phyloP scores from a whole-genome alignment of 2,113 vertebrate species.

The Sardina pilchardus region DNA sequence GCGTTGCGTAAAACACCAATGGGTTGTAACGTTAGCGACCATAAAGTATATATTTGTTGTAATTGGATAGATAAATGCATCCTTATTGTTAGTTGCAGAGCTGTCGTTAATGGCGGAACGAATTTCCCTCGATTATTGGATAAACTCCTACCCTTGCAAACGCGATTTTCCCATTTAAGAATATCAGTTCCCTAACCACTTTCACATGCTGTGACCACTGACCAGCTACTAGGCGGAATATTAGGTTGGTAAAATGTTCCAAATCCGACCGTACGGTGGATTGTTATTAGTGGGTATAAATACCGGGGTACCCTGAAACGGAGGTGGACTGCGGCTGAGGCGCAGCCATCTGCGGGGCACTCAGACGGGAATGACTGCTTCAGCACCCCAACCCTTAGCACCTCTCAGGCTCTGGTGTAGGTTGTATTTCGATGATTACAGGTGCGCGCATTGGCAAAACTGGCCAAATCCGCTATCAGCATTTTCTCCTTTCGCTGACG shows the following conservation, averaged over 20 bases:
- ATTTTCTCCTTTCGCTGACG: not conserved
- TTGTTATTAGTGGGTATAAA: not conserved
- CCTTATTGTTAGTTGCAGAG: not conserved
- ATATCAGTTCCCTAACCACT: not conserved
- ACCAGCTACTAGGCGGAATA: not conserved
- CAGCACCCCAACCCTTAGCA: not conserved
- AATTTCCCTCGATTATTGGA: not conserved
- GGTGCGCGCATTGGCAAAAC: too few relatives aligned
- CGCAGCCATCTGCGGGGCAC: not conserved
- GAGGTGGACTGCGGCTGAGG: not conserved
- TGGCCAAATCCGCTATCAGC: not conserved
- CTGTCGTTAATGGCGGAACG: not conserved
- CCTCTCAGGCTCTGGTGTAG: not conserved
- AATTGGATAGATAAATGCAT: not conserved
- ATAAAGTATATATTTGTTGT: conserved; percentile 22
- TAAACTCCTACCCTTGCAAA: not conserved
- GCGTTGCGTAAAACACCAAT: conserved; percentile 53
- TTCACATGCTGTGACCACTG: not conserved
- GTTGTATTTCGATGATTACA: not conserved
- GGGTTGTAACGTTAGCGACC: conserved; percentile 8
- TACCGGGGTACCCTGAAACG: not conserved
- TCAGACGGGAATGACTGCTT: not conserved
- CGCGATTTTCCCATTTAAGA: not conserved
- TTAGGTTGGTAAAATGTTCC: not conserved
- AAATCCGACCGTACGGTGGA: not conserved